Conservation (phyloP, 2,113 vertebrate genomes). For the Bombycilla garrulus region DNA sequence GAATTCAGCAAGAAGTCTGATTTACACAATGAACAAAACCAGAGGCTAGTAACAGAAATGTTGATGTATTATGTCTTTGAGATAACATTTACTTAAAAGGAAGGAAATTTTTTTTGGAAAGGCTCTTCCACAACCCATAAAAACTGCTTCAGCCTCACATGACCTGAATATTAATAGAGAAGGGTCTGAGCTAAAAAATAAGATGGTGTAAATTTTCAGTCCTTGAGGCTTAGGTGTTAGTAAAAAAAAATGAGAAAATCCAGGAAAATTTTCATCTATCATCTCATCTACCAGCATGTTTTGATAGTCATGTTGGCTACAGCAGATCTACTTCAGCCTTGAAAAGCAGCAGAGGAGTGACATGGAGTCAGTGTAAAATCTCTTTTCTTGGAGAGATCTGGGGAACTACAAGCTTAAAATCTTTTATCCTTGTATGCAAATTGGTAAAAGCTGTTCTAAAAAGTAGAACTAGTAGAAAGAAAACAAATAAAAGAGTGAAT, state of each 20-base stretch:
- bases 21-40: not conserved
- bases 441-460: not conserved
- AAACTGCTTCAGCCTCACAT: not conserved
- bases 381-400: not conserved
- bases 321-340: not conserved
- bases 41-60: not conserved
- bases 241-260: not conserved
- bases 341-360: not conserved
- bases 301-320: not conserved
- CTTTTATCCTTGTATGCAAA: not conserved
- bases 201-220: not conserved
- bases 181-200: not conserved
- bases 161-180: not conserved
- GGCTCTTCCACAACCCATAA: not conserved
- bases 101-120: not conserved
- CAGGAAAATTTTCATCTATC: not conserved
- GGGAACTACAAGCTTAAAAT: not conserved
- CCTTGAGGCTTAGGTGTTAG: not conserved
- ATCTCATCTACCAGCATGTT: not conserved
- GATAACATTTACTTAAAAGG: not conserved
- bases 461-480: not conserved
- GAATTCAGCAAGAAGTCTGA: not conserved
- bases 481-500: not conserved
- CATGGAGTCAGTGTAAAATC: not conserved
- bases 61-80: not conserved